These are phyloP conservation scores for Ophiothrix spiculata DNA, from an alignment of 35 echinoderm and acorn worm species.

Conservation along the genomic window DNA sequence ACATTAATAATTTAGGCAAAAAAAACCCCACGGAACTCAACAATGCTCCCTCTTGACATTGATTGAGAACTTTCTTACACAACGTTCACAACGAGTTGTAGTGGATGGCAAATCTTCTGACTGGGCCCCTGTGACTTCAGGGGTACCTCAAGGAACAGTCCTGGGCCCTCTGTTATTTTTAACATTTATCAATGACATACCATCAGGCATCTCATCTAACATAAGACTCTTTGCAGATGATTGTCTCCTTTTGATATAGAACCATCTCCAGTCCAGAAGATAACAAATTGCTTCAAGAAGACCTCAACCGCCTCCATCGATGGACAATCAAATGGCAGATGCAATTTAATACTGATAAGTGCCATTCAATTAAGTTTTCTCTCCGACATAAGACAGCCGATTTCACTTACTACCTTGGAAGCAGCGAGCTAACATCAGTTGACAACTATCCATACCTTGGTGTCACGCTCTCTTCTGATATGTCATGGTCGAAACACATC, in stretches of 20 bases:
- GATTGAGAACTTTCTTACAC: no score
- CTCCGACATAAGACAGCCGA: neutral
- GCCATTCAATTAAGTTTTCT: conserved; percentile 14
- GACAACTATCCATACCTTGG: conserved; percentile 14
- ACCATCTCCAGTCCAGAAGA: conserved; percentile 21
- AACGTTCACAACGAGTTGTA: no score
- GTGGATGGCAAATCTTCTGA: no score
- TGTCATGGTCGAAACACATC: conserved; percentile 11
- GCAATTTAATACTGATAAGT: conserved; percentile 45
- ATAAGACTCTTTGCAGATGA: conserved; percentile 25
- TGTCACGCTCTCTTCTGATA: conserved; percentile 5
- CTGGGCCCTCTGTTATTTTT: neutral
- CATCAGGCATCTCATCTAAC: neutral
- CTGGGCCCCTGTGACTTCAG: no score
- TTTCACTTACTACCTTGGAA: neutral
- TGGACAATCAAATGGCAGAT: conserved; percentile 53
- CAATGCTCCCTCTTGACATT: neutral
- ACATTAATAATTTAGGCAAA: no score
- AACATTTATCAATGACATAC: conserved; percentile 14
- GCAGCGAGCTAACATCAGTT: neutral
- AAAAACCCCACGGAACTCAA: no score
- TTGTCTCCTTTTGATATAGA: conserved; percentile 3
- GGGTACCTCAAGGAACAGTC: conserved; percentile 20
- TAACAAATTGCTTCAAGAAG: conserved; percentile 32
- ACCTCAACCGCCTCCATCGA: conserved; percentile 30